These are phyloP conservation scores for Drosophila paramelanica DNA, from an alignment of 2,888 invertebrate species.

Conservation along the genomic window DNA sequence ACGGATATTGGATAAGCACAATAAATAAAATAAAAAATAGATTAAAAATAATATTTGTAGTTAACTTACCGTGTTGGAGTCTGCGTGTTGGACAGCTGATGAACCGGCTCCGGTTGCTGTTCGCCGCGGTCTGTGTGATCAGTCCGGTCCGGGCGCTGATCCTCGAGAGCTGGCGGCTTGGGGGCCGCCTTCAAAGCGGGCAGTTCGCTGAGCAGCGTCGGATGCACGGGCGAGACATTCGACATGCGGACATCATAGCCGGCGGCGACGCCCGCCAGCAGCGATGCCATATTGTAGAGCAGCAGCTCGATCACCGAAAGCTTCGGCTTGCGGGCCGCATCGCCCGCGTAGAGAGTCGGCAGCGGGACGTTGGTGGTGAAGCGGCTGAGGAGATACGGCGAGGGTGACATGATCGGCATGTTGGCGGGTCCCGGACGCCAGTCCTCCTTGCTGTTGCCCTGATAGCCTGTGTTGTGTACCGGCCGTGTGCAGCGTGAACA, in stretches of 20 bases:
- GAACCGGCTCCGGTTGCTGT: constrained; percentile 12
- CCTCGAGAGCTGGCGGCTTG: constrained; percentile 47
- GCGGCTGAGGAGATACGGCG: constrained; percentile 84
- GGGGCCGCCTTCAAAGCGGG: constrained; percentile 86
- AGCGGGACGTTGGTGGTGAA: constrained; percentile 88
- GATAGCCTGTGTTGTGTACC: constrained; percentile 44
- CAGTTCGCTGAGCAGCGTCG: constrained; percentile 87
- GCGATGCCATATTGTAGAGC: constrained; percentile 95
- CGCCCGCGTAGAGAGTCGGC: constrained; percentile 92
- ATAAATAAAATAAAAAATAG: too few species aligned
- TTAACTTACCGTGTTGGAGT: constrained; percentile 20
- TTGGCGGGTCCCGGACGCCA: constrained; percentile 80
- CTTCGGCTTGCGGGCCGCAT: constrained; percentile 86
- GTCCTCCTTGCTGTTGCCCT: constrained; percentile 82
- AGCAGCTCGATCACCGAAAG: constrained; percentile 85
- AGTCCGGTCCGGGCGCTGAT: constrained; percentile 10
- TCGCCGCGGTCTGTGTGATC: constrained; percentile 12
- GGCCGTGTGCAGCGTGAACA: constrained; percentile 39
- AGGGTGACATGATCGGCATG: constrained; percentile 83
- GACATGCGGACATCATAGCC: constrained; percentile 96
- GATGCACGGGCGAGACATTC: constrained; percentile 93
- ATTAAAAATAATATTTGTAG: too few species aligned
- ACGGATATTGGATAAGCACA: too few species aligned
- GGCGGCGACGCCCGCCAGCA: constrained; percentile 95
- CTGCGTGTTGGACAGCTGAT: not conserved